Conservation (phyloP, 2,888 invertebrate genomes). For the Cerceris ruficornis region DNA sequence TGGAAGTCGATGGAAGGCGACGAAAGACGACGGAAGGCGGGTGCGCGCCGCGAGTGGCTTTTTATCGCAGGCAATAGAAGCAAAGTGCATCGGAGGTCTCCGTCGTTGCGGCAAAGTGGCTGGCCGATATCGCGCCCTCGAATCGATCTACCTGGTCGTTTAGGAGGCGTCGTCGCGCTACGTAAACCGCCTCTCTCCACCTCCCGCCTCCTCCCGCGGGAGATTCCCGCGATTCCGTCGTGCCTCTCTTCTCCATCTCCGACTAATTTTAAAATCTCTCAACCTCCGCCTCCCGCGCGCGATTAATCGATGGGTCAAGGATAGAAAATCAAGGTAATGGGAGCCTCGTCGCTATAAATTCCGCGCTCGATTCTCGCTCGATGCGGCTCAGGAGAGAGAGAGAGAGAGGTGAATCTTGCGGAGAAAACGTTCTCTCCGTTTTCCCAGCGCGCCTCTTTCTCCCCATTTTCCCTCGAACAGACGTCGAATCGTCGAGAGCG, state of each 20-base stretch:
- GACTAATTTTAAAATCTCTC: conserved; percentile 2
- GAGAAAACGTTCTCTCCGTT: not conserved
- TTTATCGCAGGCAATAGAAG: conserved; percentile 32
- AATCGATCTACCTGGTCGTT: not conserved
- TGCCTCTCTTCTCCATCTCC: no score
- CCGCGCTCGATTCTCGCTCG: not conserved
- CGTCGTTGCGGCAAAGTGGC: conserved; percentile 42
- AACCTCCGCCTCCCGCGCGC: not conserved
- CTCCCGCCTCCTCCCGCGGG: not conserved
- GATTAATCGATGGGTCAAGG: not conserved
- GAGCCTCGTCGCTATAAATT: not conserved
- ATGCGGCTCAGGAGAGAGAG: not conserved
- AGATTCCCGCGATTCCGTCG: not conserved
- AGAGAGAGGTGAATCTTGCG: no score
- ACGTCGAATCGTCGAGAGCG: not conserved
- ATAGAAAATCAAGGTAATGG: conserved; percentile 7
- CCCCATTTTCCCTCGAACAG: not conserved
- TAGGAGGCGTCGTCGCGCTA: not conserved
- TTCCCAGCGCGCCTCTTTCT: not conserved
- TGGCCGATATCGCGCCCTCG: not conserved
- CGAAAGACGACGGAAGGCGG: no score
- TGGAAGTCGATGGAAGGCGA: no score
- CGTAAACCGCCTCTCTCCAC: not conserved
- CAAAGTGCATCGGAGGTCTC: conserved; percentile 51
- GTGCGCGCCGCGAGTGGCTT: conserved; percentile 37